These are phyloP conservation scores for Macrotus californicus DNA, from an alignment of 2,113 vertebrate genomes.

Conservation along the genomic window DNA sequence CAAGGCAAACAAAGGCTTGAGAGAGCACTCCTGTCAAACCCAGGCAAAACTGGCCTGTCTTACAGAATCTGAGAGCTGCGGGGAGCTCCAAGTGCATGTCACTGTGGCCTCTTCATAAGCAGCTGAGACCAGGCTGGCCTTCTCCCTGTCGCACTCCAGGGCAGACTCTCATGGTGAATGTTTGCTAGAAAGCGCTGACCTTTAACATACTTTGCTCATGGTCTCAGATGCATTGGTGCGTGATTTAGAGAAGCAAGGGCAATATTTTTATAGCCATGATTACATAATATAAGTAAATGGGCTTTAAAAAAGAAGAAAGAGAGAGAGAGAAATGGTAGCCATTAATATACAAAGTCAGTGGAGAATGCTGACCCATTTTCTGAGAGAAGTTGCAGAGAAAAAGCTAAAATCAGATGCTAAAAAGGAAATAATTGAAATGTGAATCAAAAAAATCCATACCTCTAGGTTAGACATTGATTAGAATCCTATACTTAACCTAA, in stretches of 20 bases:
- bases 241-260: background rate
- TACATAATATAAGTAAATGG: background rate
- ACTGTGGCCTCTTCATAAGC: background rate
- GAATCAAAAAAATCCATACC: background rate
- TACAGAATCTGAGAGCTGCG: background rate
- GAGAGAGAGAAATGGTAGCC: background rate
- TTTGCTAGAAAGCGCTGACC: background rate
- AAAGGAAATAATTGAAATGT: background rate
- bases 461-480: constrained; percentile 38
- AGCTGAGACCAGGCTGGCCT: background rate
- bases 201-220: background rate
- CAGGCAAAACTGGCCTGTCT: background rate
- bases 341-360: constrained; percentile 5
- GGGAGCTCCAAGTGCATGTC: background rate
- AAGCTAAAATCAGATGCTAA: constrained; percentile 39
- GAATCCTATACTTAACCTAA: constrained; percentile 1
- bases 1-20: background rate
- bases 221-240: background rate
- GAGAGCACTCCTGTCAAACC: background rate
- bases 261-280: constrained; percentile 14
- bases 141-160: background rate
- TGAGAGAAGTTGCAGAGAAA: background rate
- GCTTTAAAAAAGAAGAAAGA: background rate
- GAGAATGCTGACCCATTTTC: constrained; percentile 49
- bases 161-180: background rate